A percentile compares a stretch with the other conserved stretches of the same genome.
Evolutionary conservation across 2,797 vertebrate species (phyloP).

Genomic region (Chrosomus eos): DNA sequence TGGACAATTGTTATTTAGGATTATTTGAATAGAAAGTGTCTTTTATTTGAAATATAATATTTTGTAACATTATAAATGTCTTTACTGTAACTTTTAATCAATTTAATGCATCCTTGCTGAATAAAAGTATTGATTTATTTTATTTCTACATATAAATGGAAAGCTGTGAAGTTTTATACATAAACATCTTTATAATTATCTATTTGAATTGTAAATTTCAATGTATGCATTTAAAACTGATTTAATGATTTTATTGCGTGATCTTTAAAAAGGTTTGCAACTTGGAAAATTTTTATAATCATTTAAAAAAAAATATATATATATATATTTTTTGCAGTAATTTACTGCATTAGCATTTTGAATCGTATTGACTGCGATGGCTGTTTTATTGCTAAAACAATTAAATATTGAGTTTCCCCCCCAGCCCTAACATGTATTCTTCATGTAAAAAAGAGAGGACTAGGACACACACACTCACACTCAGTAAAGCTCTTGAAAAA

Average conservation of each 20-base stretch:
- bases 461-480: constrained; percentile 18
- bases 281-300: neutral
- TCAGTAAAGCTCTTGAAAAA: constrained; percentile 58
- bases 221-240: neutral
- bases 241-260: neutral
- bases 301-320: neutral
- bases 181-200: no score
- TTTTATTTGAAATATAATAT: no score
- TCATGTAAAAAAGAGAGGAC: constrained; percentile 31
- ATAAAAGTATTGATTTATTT: no score
- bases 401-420: neutral
- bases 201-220: neutral
- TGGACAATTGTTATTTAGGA: no score
- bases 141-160: no score
- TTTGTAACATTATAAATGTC: no score
- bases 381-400: neutral
- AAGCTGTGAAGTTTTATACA: no score
- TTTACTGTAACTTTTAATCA: no score
- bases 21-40: no score
- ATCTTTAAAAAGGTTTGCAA: neutral
- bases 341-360: neutral
- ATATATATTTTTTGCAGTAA: neutral
- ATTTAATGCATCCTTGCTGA: no score
- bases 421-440: neutral
- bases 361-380: neutral